These are phyloP conservation scores for Stenodema calcarata DNA, from an alignment of 2,888 invertebrate species.

Conservation along the genomic window DNA sequence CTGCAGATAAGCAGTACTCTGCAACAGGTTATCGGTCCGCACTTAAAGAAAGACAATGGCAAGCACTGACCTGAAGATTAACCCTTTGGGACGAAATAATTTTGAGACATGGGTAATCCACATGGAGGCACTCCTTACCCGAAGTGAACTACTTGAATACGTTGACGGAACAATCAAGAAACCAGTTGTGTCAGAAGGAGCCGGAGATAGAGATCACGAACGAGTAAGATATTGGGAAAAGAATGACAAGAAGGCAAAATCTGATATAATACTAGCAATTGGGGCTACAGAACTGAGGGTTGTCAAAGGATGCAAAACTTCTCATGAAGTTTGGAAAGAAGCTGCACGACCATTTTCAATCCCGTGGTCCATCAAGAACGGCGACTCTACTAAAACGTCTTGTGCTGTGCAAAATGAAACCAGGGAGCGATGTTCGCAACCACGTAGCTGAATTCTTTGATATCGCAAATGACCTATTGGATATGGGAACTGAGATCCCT, in stretches of 20 bases:
- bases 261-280: not conserved
- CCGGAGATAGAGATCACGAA: not conserved
- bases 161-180: not conserved
- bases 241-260: not conserved
- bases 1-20: not conserved
- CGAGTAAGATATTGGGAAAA: not conserved
- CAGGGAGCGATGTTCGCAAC: not conserved
- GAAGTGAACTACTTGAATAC: not conserved
- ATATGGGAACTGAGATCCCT: not conserved
- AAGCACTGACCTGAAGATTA: not conserved
- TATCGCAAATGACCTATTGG: not conserved
- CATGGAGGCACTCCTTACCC: not conserved
- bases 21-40: not conserved
- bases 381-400: not conserved
- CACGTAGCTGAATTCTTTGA: not conserved
- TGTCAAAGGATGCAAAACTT: not conserved
- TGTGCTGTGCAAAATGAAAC: not conserved
- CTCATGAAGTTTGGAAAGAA: not conserved
- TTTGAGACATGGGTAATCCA: conserved; percentile 13
- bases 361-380: not conserved
- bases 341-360: not conserved
- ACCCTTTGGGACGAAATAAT: not conserved
- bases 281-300: not conserved
- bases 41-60: not conserved
- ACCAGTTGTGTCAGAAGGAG: not conserved